Base-by-base conservation (phyloP, 1,140 invertebrate genomes). In the Nymphalis io region DNA sequence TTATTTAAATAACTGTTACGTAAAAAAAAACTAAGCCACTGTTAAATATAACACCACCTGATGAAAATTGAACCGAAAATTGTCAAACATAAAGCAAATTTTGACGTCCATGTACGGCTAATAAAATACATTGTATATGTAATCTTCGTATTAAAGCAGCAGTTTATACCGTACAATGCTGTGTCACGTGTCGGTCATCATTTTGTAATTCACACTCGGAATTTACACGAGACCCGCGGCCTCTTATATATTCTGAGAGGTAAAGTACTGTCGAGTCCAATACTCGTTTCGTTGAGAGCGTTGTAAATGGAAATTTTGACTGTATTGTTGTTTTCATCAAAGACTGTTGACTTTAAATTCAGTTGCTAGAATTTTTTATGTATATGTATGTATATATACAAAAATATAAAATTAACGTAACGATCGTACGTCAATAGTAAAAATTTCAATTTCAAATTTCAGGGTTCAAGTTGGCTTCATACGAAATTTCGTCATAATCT, bases 121-220 rank as follows among this genome's bases (percentile, higher is more conserved):
- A 10, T 55, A 20, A 55, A 55, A 55, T 15, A 1, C 1, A 21
- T 2, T 15, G 4, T 8, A 27, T 23, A 4, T n/a, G 12, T 55
- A 27, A 15, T 13, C 39, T 53, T 39, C 16, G 53, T 63, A 63
- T 20, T 13, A 18, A 62, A 40, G 18, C 46, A 69, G 51, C 55
- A 62, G 23, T 59, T 40, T 40, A 70, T 21, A 63, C n/a, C 42
- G 44, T 44, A 46, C 63, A 59, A 12, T 16, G 57, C 16, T 40
- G 18, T 68, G 65, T 78, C 78, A 80, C 75, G 78, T 80, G 78
- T 69, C 23, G 21, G 53, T 68, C 23, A 21, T 42, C 70, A 74
- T 75, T 73, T 75, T 72, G 75, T 70, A 74, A 70, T 70, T 66
- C 67, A 76, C 66, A 77, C 75, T 79, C 79, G 68, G 73, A 75